Base-by-base conservation (phyloP, 2,113 vertebrate species). In the Prunella fulvescens region DNA sequence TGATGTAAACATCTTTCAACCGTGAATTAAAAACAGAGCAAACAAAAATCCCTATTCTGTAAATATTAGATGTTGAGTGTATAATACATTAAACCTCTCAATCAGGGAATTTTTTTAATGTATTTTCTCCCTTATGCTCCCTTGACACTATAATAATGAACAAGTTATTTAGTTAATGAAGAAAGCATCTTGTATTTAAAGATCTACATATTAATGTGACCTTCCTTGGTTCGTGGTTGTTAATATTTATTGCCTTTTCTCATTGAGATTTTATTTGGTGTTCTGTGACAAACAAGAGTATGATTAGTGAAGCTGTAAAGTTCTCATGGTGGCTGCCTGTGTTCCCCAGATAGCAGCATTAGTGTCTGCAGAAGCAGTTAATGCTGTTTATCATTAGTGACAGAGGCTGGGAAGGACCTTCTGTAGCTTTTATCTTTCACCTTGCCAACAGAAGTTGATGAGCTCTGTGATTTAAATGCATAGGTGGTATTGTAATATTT, bases 301-400 rank as follows among this genome's bases (percentile, higher is more conserved):
- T 89, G 95, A 98, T 98, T 98, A 97, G 96, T 97, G 95, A 97
- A 98, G 97, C 97, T 96, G 95, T 97, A 95, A 97, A 96, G 97
- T 98, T 98, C 96, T 98, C 96, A 82, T 97, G 94, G 97, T 97
- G 95, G 92, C 95, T 97, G 97, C 97, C 98, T 98, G 98, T 81
- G 95, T 92, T 98, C 98, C 95, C 98, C 93, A 97, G 98, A 98
- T 98, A 98, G 97, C 91, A 94, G 97, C 97, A 98, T 98, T 98
- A 98, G 96, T 95, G 96, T 96, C 98, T 98, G 95, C 95, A 97
- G 96, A 97, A 97, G 96, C 96, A 97, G 97, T 97, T 98, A 98
- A 97, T 97, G 95, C 97, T 98, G 96, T 98, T 98, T 98, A 98
- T 98, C 98, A 98, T 98, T 97, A 98, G 94, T 97, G 97, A 96